phyloP scores from a whole-genome alignment of 2,797 vertebrate genomes.

The Allobates femoralis region DNA sequence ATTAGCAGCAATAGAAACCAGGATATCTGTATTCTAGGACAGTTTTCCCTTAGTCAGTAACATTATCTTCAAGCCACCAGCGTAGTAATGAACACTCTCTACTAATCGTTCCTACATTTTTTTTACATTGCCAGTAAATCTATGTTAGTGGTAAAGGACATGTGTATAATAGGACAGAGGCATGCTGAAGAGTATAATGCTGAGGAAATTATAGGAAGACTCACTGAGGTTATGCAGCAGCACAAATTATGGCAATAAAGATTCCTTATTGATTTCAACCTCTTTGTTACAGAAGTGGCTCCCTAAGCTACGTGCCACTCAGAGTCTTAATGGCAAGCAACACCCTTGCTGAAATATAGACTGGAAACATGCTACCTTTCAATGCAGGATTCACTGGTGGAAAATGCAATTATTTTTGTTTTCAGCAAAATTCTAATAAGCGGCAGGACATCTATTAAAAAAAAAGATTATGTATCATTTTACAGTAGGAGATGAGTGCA shows the following conservation, averaged over 20 bases:
- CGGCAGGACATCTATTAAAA: background rate
- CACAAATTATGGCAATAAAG: conserved; percentile 61
- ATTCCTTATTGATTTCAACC: conserved; percentile 59
- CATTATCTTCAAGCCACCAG: conserved; percentile 43
- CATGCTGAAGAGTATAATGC: conserved; percentile 56
- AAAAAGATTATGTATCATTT: background rate
- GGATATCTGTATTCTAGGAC: conserved; percentile 35
- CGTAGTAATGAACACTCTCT: conserved; percentile 53
- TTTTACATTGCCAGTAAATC: conserved; percentile 59
- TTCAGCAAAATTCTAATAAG: background rate
- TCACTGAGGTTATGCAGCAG: conserved; percentile 57
- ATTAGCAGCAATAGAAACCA: conserved; percentile 36
- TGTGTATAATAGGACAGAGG: conserved; percentile 54
- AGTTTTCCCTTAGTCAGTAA: conserved; percentile 46
- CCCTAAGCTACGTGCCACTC: conserved; percentile 48
- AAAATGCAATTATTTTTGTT: conserved; percentile 1
- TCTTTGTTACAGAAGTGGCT: conserved; percentile 57
- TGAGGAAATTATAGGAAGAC: conserved; percentile 57
- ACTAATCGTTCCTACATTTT: conserved; percentile 55
- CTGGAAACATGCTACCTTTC: conserved; percentile 32
- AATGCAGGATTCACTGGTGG: conserved; percentile 30
- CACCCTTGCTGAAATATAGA: conserved; percentile 49
- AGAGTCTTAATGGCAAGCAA: conserved; percentile 42
- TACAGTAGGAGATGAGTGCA: background rate
- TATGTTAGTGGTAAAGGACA: conserved; percentile 59